A percentile compares a stretch with the other conserved stretches of the same genome.
Evolutionary conservation across 2,888 invertebrate species (phyloP).

Genomic region (Oligia latruncula): DNA sequence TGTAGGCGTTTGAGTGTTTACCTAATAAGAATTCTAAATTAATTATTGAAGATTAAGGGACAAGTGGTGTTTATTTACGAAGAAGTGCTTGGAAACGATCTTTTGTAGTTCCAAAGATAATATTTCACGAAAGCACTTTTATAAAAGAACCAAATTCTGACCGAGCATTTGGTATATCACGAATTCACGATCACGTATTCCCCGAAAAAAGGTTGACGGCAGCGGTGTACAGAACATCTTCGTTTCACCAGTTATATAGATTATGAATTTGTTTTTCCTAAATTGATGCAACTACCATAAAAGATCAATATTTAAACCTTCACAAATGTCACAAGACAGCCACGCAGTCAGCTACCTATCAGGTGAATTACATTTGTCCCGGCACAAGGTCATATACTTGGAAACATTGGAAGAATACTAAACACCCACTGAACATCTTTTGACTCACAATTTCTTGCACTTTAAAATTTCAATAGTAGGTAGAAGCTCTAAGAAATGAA

Average conservation of each 20-base stretch:
- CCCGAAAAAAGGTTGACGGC: background rate
- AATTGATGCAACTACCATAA: background rate
- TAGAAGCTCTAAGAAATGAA: background rate
- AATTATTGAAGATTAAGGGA: background rate
- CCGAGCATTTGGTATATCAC: background rate
- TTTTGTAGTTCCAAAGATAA: background rate
- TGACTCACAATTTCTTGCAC: constrained; percentile 31
- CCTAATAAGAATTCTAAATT: background rate
- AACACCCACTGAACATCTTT: constrained; percentile 38
- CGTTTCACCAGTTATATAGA: background rate
- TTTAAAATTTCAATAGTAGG: constrained; percentile 19
- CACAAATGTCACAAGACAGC: background rate
- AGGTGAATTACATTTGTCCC: constrained; percentile 40
- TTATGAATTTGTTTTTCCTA: background rate
- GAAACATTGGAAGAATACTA: constrained; percentile 47
- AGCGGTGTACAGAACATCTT: background rate
- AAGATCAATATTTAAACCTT: background rate
- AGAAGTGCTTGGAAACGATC: background rate
- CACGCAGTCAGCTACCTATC: background rate
- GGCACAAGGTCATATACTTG: constrained; percentile 38
- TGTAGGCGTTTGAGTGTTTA: background rate
- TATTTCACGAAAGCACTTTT: background rate
- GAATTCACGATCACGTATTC: background rate
- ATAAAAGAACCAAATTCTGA: background rate
- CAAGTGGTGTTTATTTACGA: background rate